Conservation (phyloP, 64 coral and sea anemone genomes). For the Astreopora myriophthalma region DNA sequence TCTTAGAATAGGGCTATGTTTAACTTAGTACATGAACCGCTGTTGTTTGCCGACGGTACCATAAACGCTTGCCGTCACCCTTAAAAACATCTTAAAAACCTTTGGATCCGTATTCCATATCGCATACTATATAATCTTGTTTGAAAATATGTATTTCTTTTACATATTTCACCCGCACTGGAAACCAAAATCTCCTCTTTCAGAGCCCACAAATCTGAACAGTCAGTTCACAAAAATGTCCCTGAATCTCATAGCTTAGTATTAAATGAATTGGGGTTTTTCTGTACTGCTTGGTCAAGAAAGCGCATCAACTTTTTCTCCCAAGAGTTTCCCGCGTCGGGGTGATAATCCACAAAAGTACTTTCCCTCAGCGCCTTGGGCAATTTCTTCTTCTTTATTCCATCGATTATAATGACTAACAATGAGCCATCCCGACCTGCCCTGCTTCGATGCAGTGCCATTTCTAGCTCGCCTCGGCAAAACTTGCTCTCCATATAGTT, state of each 20-base stretch:
- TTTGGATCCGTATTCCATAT: too few species aligned
- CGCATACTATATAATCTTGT: too few species aligned
- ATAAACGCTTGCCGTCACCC: too few species aligned
- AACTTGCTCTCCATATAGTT: slow-evolving; percentile 63
- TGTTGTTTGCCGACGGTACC: too few species aligned
- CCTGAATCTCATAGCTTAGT: neutral
- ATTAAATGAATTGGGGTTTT: neutral
- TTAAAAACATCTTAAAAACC: too few species aligned
- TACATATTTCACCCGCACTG: too few species aligned
- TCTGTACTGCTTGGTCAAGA: neutral
- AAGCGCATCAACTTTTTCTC: slow-evolving; percentile 34
- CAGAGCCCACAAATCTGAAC: too few species aligned
- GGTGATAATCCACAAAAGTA: slow-evolving; percentile 56
- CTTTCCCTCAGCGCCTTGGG: slow-evolving; percentile 57
- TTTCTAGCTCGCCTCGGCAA: slow-evolving; percentile 44
- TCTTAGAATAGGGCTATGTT: too few species aligned
- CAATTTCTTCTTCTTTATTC: slow-evolving; percentile 41
- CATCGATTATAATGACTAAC: slow-evolving; percentile 45
- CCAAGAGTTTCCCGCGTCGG: slow-evolving; percentile 20
- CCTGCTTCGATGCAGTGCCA: slow-evolving; percentile 51
- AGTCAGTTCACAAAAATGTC: too few species aligned
- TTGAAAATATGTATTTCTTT: too few species aligned
- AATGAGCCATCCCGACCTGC: slow-evolving; percentile 9
- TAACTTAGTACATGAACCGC: too few species aligned
- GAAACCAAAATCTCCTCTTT: too few species aligned